phyloP scores from a whole-genome alignment of 2,888 invertebrate species.

The Parascotia fuliginaria region DNA sequence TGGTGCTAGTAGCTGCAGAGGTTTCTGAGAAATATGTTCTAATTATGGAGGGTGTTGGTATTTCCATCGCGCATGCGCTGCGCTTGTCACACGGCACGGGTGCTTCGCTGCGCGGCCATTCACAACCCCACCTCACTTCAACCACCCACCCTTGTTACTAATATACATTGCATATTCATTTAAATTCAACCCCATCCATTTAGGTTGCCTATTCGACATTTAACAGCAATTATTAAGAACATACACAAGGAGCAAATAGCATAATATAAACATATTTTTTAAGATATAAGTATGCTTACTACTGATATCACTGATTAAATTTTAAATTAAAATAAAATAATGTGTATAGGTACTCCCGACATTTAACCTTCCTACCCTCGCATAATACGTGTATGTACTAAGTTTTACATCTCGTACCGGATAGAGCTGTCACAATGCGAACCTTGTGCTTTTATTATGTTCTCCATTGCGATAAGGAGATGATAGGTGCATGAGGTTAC shows the following conservation, averaged over 20 bases:
- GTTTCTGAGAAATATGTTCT: conserved; percentile 55
- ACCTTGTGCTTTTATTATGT: conserved; percentile 38
- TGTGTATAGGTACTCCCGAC: not conserved
- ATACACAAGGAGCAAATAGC: not conserved
- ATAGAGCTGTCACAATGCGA: conserved; percentile 35
- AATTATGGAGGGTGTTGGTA: conserved; percentile 54
- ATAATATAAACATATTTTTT: not conserved
- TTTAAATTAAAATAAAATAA: conserved; percentile 7
- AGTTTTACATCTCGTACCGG: conserved; percentile 32
- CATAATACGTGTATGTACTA: conserved; percentile 28
- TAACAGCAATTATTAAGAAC: conserved; percentile 8
- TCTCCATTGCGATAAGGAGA: conserved; percentile 45
- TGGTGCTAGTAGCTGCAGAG: conserved; percentile 43
- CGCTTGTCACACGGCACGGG: conserved; percentile 23
- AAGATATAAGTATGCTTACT: not conserved
- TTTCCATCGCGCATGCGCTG: conserved; percentile 51
- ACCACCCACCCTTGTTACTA: conserved; percentile 45
- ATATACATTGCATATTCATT: conserved; percentile 59
- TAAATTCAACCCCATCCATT: conserved; percentile 50
- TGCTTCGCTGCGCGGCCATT: conserved; percentile 49
- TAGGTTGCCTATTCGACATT: conserved; percentile 35
- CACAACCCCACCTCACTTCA: conserved; percentile 50
- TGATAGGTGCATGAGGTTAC: conserved; percentile 54
- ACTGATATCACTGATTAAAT: conserved; percentile 10
- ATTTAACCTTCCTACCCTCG: conserved; percentile 12